Evolutionary conservation across 2,113 vertebrate species (phyloP).

Genomic region (Emydura subglobosa): DNA sequence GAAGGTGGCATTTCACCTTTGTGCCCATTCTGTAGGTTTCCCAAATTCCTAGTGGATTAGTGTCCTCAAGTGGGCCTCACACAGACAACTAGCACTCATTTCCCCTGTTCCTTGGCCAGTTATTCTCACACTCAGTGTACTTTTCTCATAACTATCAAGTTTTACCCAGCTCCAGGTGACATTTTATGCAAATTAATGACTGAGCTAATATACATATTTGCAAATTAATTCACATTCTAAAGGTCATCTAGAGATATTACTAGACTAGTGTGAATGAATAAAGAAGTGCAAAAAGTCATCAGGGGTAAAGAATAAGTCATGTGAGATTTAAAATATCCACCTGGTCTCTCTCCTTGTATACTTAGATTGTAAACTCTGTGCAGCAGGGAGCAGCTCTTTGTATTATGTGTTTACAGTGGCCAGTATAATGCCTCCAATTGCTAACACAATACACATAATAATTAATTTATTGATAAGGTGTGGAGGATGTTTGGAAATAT

Average conservation of each 20-base stretch:
- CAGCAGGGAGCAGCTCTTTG: neutral
- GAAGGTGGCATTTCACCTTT: conserved; percentile 1
- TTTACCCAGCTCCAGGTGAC: neutral
- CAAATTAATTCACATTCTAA: neutral
- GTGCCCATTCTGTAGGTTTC: conserved; percentile 7
- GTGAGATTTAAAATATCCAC: neutral
- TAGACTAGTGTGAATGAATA: conserved; percentile 6
- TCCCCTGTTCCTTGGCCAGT: neutral
- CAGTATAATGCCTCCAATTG: neutral
- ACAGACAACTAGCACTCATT: neutral
- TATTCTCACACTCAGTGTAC: neutral
- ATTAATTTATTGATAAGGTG: neutral
- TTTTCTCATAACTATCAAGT: neutral
- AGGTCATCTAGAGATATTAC: conserved; percentile 18
- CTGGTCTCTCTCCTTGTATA: neutral
- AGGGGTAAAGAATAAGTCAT: neutral
- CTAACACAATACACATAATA: neutral
- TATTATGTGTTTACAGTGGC: neutral
- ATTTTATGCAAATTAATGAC: neutral
- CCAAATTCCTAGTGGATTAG: conserved; percentile 8
- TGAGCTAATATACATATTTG: neutral
- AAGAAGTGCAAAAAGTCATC: neutral
- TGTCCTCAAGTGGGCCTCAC: neutral
- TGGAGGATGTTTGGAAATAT: neutral
- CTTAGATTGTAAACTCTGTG: neutral